A percentile compares a stretch with the other conserved stretches of the same genome.
phyloP scores from a whole-genome alignment of 2,888 invertebrate genomes.

The Lordiphosa fenestrarum region DNA sequence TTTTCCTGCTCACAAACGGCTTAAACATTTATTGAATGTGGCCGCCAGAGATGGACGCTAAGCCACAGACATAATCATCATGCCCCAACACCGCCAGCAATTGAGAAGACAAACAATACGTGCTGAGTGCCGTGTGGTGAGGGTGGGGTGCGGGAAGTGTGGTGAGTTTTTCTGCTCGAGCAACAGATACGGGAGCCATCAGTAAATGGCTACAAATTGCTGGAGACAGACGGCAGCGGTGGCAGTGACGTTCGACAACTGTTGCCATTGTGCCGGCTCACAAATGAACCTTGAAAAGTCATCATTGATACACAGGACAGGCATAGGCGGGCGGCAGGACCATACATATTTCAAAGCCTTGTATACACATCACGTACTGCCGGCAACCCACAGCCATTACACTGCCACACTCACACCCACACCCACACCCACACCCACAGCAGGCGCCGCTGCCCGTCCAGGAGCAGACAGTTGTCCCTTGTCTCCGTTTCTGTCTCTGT shows the following conservation, averaged over 20 bases:
- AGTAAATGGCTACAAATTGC: slow-evolving; percentile 66
- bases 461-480: slow-evolving; percentile 56
- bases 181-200: slow-evolving; percentile 33
- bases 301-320: slow-evolving; percentile 45
- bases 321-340: neutral
- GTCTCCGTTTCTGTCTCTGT: slow-evolving; percentile 9
- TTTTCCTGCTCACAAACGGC: slow-evolving; percentile 18
- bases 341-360: slow-evolving; percentile 39
- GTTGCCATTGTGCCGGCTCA: slow-evolving; percentile 49
- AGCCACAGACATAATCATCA: slow-evolving; percentile 51
- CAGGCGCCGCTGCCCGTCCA: neutral
- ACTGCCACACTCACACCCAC: slow-evolving; percentile 39
- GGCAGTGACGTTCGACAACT: slow-evolving; percentile 39
- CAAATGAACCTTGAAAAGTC: slow-evolving; percentile 74
- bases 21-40: slow-evolving; percentile 64
- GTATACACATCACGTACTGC: slow-evolving; percentile 70
- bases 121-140: slow-evolving; percentile 32
- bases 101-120: slow-evolving; percentile 68
- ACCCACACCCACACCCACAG: slow-evolving; percentile 4
- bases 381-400: slow-evolving; percentile 57
- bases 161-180: slow-evolving; percentile 1
- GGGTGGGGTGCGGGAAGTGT: too few relatives aligned
- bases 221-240: slow-evolving; percentile 40
- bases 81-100: slow-evolving; percentile 35
- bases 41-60: slow-evolving; percentile 22